Percentiles rank a stretch among this genome's conserved stretches.
Evolutionary conservation across 2,797 vertebrate species (phyloP).

Genomic region (Acipenser oxyrinchus): DNA sequence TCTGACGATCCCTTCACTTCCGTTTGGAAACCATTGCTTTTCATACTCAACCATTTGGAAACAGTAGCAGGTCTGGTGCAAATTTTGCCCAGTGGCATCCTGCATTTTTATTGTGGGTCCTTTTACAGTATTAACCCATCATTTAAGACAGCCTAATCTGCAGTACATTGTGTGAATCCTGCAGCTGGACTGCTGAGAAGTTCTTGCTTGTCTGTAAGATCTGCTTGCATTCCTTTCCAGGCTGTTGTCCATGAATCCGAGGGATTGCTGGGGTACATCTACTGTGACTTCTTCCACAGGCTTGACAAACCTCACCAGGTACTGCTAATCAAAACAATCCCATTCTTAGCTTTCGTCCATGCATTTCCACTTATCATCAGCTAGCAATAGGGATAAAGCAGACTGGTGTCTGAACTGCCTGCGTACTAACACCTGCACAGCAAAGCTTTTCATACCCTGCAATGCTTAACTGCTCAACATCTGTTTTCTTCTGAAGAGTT

Average conservation of each 20-base stretch:
- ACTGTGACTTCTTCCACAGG: slow-evolving; percentile 94
- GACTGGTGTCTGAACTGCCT: too few species aligned
- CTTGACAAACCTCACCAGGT: slow-evolving; percentile 91
- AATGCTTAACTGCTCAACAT: too few species aligned
- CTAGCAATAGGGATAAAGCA: too few species aligned
- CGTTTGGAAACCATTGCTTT: not conserved
- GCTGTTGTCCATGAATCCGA: slow-evolving; percentile 92
- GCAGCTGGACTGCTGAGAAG: not conserved
- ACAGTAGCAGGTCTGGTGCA: not conserved
- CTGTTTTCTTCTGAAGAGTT: too few species aligned
- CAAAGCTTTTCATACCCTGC: too few species aligned
- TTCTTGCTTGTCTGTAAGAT: not conserved
- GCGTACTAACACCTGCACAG: too few species aligned
- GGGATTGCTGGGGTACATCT: slow-evolving; percentile 89
- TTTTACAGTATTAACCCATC: not conserved
- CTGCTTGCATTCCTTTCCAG: slow-evolving; percentile 46
- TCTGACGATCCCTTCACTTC: too few species aligned
- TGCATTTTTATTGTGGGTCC: too few species aligned
- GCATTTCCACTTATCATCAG: too few species aligned
- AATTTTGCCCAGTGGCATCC: not conserved
- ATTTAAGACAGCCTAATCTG: not conserved
- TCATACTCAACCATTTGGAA: not conserved
- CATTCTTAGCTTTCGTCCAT: too few species aligned
- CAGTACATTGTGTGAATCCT: not conserved
- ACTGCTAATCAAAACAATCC: slow-evolving; percentile 14